Conservation (phyloP, 2,113 vertebrate species). For the Pygoscelis antarcticus region DNA sequence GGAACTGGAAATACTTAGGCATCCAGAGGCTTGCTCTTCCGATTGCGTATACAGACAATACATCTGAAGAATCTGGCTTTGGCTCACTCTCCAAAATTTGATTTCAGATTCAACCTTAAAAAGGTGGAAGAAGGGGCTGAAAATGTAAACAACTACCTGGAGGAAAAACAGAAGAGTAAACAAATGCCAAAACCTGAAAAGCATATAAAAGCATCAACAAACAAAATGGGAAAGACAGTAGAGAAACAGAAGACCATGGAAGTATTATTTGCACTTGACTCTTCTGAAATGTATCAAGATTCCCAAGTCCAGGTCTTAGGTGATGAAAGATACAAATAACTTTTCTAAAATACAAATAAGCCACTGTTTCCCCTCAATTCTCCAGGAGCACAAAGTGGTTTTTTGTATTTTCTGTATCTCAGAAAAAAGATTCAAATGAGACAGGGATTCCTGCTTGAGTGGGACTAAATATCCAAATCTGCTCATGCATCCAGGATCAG, state of each 20-base stretch:
- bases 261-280: background rate
- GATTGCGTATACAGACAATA: background rate
- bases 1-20: background rate
- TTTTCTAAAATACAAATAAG: background rate
- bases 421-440: background rate
- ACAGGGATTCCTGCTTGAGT: background rate
- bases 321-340: background rate
- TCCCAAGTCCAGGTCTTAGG: background rate
- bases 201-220: background rate
- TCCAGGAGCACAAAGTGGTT: background rate
- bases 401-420: background rate
- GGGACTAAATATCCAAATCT: background rate
- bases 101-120: slow-evolving; percentile 18
- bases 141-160: accelerated
- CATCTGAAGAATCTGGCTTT: background rate
- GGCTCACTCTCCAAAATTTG: background rate
- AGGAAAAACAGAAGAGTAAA: background rate
- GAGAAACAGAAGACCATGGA: slow-evolving; percentile 5
- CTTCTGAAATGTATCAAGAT: background rate
- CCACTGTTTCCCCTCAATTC: background rate
- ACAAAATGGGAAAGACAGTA: slow-evolving; percentile 13
- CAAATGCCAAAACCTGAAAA: slow-evolving; percentile 1
- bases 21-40: background rate
- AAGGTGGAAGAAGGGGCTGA: background rate
- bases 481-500: background rate